These are phyloP conservation scores for Rhinoraja longicauda DNA, from an alignment of 2,797 vertebrate genomes.

Conservation along the genomic window DNA sequence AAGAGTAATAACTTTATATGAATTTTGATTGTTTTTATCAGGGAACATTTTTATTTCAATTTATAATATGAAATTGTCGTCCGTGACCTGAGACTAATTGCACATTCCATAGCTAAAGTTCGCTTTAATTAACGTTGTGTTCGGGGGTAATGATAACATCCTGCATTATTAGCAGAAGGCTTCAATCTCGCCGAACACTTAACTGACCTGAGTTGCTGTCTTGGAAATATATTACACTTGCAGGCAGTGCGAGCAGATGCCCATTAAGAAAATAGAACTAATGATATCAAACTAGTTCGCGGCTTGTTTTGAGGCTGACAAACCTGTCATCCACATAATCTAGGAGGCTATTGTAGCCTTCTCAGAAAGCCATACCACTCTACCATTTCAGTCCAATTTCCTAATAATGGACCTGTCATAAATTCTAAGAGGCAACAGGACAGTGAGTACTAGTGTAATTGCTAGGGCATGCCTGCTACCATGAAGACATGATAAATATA, in stretches of 20 bases:
- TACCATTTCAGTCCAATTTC: conserved; percentile 75
- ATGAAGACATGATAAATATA: conserved; percentile 86
- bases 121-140: conserved; percentile 25
- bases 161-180: conserved; percentile 27
- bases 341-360: conserved; percentile 80
- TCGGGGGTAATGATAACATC: conserved; percentile 34
- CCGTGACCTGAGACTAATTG: background rate
- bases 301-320: conserved; percentile 86
- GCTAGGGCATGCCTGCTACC: conserved; percentile 57
- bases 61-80: conserved; percentile 23
- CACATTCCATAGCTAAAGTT: conserved; percentile 24
- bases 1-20: conserved; percentile 7
- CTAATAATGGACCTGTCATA: conserved; percentile 88
- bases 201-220: conserved; percentile 32
- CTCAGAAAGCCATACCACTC: conserved; percentile 81
- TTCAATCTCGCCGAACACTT: conserved; percentile 21
- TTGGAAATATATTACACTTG: conserved; percentile 68
- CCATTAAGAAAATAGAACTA: conserved; percentile 96
- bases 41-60: background rate
- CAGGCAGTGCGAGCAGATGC: conserved; percentile 68
- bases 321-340: conserved; percentile 92
- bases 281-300: conserved; percentile 94
- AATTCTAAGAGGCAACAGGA: conserved; percentile 83
- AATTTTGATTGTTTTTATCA: background rate
- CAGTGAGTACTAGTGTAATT: conserved; percentile 59